Evolutionary conservation across 2,888 invertebrate species (phyloP).

Genomic region (Caenorhabditis sinica): DNA sequence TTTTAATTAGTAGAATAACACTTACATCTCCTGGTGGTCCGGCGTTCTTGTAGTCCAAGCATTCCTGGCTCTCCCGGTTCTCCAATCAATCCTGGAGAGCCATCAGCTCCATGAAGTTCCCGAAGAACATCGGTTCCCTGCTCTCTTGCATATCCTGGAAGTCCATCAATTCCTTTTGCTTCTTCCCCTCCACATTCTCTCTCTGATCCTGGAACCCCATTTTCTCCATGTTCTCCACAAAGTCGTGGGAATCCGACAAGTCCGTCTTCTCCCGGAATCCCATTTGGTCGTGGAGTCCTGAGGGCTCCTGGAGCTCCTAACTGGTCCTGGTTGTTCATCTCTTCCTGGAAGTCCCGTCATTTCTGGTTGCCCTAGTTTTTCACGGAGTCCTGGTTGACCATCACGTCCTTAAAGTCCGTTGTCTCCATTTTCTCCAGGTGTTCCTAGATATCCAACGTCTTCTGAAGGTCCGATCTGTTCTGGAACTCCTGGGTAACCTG

Average conservation of each 20-base stretch:
- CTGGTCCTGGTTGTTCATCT: slow-evolving; percentile 79
- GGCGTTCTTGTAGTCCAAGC: slow-evolving; percentile 75
- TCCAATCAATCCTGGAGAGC: slow-evolving; percentile 77
- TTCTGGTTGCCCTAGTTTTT: slow-evolving; percentile 75
- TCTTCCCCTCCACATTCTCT: slow-evolving; percentile 76
- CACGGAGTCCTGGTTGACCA: slow-evolving; percentile 79
- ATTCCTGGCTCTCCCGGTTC: slow-evolving; percentile 76
- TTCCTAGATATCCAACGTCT: slow-evolving; percentile 72
- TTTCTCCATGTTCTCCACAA: slow-evolving; percentile 69
- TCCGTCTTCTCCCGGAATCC: slow-evolving; percentile 77
- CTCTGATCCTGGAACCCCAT: slow-evolving; percentile 73
- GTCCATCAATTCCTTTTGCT: slow-evolving; percentile 70
- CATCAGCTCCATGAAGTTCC: slow-evolving; percentile 76
- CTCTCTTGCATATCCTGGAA: slow-evolving; percentile 78
- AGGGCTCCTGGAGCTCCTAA: slow-evolving; percentile 77
- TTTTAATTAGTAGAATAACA: neutral
- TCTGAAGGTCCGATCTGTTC: slow-evolving; percentile 73
- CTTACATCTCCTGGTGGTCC: slow-evolving; percentile 81
- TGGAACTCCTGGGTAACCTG: slow-evolving; percentile 78
- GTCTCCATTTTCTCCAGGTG: slow-evolving; percentile 76
- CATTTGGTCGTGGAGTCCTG: slow-evolving; percentile 83
- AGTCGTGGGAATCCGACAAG: slow-evolving; percentile 78
- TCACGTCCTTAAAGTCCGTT: slow-evolving; percentile 78
- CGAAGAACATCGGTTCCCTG: slow-evolving; percentile 83
- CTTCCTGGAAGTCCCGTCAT: slow-evolving; percentile 78